Evolutionary conservation across 2,113 vertebrate genomes (phyloP).

Genomic region (Percopsis transmontana): DNA sequence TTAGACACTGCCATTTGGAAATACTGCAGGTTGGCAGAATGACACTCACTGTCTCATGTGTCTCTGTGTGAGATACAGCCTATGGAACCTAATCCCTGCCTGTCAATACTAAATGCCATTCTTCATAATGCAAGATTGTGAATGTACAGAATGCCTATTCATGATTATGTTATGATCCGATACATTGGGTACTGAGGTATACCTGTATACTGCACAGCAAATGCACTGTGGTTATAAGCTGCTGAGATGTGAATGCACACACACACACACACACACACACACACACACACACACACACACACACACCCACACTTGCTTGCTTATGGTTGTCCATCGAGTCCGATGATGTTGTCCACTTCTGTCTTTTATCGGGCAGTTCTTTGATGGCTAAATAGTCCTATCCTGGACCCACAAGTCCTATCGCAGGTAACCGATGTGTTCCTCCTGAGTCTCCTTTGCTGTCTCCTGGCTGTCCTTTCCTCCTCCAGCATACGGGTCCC

Average conservation of each 20-base stretch:
- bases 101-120: slow-evolving; percentile 30
- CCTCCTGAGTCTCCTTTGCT: slow-evolving; percentile 1
- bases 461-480: slow-evolving; percentile 11
- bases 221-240: too few relatives aligned
- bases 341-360: not conserved
- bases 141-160: slow-evolving; percentile 40
- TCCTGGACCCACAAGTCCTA: slow-evolving; percentile 4
- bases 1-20: slow-evolving; percentile 13
- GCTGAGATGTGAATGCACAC: not conserved
- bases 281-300: slow-evolving; percentile 12
- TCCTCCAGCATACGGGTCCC: slow-evolving; percentile 2
- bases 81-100: slow-evolving; percentile 24
- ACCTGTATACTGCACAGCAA: not conserved
- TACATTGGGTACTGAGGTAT: slow-evolving; percentile 12
- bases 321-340: not conserved
- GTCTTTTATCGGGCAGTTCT: slow-evolving; percentile 1
- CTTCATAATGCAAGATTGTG: slow-evolving; percentile 24
- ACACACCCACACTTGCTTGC: not conserved
- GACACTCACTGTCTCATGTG: slow-evolving; percentile 14
- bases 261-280: not conserved
- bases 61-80: slow-evolving; percentile 6
- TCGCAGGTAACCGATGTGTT: slow-evolving; percentile 13
- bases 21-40: slow-evolving; percentile 14
- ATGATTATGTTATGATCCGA: slow-evolving; percentile 29
- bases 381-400: slow-evolving; percentile 7